A percentile compares a stretch with the other conserved stretches of the same genome.
Evolutionary conservation across 2,888 invertebrate species (phyloP).

Genomic region (Drosophila formosana): DNA sequence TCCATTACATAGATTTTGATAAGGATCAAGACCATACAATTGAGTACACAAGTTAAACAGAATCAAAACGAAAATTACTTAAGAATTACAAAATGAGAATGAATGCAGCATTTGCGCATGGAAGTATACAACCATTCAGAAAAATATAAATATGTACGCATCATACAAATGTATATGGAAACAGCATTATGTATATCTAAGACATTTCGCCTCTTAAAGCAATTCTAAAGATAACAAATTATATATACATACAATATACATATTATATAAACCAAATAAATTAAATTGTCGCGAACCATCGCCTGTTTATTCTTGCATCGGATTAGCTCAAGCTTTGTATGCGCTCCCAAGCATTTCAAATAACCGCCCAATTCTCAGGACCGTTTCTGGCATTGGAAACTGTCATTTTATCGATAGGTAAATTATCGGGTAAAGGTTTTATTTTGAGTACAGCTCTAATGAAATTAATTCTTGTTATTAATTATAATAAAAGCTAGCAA

Average conservation of each 20-base stretch:
- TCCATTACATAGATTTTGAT: conserved; percentile 65
- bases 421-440: neutral
- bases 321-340: neutral
- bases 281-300: conserved; percentile 65
- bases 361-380: neutral
- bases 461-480: neutral
- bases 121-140: conserved; percentile 17
- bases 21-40: conserved; percentile 58
- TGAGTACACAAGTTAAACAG: conserved; percentile 26
- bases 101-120: conserved; percentile 32
- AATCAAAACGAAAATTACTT: conserved; percentile 51
- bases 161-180: conserved; percentile 56
- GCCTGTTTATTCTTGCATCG: conserved; percentile 11
- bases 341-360: neutral
- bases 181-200: conserved; percentile 63
- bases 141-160: conserved; percentile 33
- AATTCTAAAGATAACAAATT: conserved; percentile 81
- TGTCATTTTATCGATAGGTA: neutral
- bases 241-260: conserved; percentile 56
- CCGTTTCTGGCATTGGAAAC: neutral
- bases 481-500: neutral
- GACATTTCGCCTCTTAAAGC: conserved; percentile 83
- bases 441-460: neutral
- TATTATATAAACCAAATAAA: conserved; percentile 78
- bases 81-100: conserved; percentile 26